Evolutionary conservation across 2,888 invertebrate genomes (phyloP), one percentile per base, ranked within the genome.

Genomic region (Dione juno): DNA sequence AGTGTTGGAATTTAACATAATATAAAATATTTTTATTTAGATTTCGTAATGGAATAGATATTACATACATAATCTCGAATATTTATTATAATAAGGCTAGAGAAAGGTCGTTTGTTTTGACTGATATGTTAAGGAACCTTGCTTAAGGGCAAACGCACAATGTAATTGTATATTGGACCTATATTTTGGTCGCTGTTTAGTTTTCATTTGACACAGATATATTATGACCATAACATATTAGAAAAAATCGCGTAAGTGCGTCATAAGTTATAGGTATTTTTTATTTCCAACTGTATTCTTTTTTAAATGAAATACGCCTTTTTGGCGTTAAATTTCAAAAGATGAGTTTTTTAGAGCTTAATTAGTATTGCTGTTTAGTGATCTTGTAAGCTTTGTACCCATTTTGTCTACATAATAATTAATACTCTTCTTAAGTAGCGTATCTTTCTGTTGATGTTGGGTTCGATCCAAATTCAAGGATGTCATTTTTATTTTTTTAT

Each of bases 151-250:
- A 59, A 41, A 58, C 58, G 16, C 14, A 41, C 8, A 21, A 19
- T 41, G 37, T 54, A 9, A 6, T 54, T 35, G 28, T 28, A 53
- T 53, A 7, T 53, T 9, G 14, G 53, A 53, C 14, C 14, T 16
- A 19, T 58, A 58, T 58, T 58, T 16, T 19, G 40, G 40, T 58
- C n/a, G 58, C 19, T 19, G 40, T 58, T 21, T 58, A 58, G 11
- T 37, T 58, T 58, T 58, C 53, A 40, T 21, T 59, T 1, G 8
- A 59, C 14, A 19, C 14, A 59, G 9, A 43, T 7, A 43, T 59
- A 28, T 28, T 43, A 59, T 43, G 1, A 43, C 1, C 28, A 5
- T 5, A 28, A 59, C 14, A 43, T n/a, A 43, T 43, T 14, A 21
- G 21, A 43, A 43, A 7, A 6, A 57, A 5, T 10, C 9, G 5